Evolutionary conservation across 1,140 invertebrate genomes (phyloP), one percentile per base, ranked within the genome.

Genomic region (Bombyx mori): DNA sequence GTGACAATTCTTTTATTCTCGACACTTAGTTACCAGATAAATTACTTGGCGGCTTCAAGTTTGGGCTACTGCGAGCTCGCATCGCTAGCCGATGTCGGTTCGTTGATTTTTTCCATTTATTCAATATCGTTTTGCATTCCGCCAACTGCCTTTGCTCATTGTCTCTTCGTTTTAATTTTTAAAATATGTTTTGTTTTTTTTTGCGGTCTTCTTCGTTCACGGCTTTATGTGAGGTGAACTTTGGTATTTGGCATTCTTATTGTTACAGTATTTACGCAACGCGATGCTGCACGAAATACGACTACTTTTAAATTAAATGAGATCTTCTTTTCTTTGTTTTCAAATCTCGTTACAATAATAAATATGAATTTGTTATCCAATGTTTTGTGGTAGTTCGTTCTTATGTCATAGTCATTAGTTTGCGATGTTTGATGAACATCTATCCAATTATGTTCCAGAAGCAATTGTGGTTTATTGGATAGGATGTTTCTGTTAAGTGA

Each of bases 181-280:
- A 79, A 82, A 78, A 66, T 56, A 66, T 71, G 75, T 70, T 66
- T 60, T 74, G 79, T 79, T 75, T 80, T 73, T 73, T 74, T 62
- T 54, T 63, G 60, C 67, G 69, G 74, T 79, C 71, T 69, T 69
- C 65, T 64, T 83, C 73, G 77, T 76, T 77, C 77, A 78, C 77
- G 69, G 82, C 71, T 86, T 86, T 83, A 84, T 86, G 83, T 82
- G 81, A 86, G 79, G 73, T 82, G 77, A 78, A 80, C 72, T 79
- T 81, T 61, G 77, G 77, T 81, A 79, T 75, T 76, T 79, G 68
- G 76, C 79, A 79, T 83, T 79, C 77, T 82, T 83, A 82, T 83
- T 86, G 63, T 61, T 61, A 58, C 61, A 66, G 62, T 66, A 65
- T 85, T 79, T 80, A 76, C 71, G 74, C 71, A 75, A 80, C 68